Evolutionary conservation across 2,888 invertebrate genomes (phyloP).

Genomic region (Desoria tigrina): DNA sequence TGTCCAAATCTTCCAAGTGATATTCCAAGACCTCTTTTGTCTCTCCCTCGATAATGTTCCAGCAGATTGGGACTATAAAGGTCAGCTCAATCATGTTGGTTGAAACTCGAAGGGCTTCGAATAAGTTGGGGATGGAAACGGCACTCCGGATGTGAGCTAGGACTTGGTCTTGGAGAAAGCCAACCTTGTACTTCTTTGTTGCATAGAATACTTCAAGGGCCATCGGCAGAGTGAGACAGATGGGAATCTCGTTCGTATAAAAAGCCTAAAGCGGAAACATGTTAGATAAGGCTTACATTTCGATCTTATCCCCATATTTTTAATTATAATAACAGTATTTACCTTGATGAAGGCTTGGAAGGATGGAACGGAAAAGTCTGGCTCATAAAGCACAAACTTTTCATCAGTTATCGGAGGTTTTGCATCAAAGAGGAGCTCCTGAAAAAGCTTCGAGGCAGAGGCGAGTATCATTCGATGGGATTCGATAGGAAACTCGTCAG

Average conservation of each 20-base stretch:
- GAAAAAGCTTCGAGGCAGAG: constrained; percentile 39
- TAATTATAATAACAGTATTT: no score
- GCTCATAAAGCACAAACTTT: constrained; percentile 39
- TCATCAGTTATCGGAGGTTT: constrained; percentile 12
- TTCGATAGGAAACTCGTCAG: constrained; percentile 32
- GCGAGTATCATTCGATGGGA: constrained; percentile 45
- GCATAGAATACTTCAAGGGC: constrained; percentile 46
- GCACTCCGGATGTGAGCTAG: constrained; percentile 36
- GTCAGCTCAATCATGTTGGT: constrained; percentile 44
- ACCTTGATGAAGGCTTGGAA: constrained; percentile 45
- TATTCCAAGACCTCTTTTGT: constrained; percentile 37
- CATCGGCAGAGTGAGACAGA: constrained; percentile 36
- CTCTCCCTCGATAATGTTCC: constrained; percentile 45
- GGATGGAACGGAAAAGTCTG: constrained; percentile 37
- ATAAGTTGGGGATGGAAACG: constrained; percentile 42
- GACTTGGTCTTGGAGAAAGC: constrained; percentile 41
- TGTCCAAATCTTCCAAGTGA: constrained; percentile 42
- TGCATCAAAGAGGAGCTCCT: constrained; percentile 38
- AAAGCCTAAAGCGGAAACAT: constrained; percentile 30
- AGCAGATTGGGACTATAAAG: constrained; percentile 40
- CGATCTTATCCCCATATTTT: no score
- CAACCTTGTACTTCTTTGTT: constrained; percentile 43
- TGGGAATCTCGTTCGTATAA: constrained; percentile 49
- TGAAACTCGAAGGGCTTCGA: constrained; percentile 45
- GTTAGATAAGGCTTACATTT: neutral